These are phyloP conservation scores for Rhyacophila evoluta DNA, from an alignment of 2,888 invertebrate genomes.

Conservation along the genomic window DNA sequence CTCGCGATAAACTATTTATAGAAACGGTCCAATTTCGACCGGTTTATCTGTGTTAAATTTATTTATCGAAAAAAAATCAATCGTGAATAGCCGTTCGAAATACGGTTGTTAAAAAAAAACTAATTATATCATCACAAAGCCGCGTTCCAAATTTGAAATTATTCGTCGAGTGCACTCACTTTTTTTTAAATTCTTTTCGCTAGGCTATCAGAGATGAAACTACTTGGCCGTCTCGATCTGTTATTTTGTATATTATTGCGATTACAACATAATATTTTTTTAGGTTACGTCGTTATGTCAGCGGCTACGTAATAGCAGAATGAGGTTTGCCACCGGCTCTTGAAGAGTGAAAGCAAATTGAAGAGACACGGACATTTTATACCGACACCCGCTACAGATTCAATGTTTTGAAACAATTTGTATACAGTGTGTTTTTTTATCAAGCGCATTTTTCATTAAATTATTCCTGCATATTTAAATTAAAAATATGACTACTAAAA, in stretches of 20 bases:
- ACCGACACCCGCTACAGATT: neutral
- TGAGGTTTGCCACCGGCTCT: constrained; percentile 6
- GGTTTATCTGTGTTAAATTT: neutral
- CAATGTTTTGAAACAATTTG: neutral
- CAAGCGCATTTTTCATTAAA: constrained; percentile 37
- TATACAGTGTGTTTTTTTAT: constrained; percentile 40
- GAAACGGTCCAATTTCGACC: neutral
- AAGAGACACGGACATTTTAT: constrained; percentile 7
- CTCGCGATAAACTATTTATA: neutral
- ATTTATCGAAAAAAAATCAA: neutral
- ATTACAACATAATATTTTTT: constrained; percentile 3
- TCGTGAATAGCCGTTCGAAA: constrained; percentile 7
- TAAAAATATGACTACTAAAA: constrained; percentile 52
- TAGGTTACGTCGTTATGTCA: constrained; percentile 11
- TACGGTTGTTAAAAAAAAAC: neutral
- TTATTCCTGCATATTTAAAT: neutral
- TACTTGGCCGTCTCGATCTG: neutral
- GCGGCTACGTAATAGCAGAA: neutral
- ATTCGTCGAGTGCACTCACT: constrained; percentile 29
- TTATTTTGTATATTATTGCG: constrained; percentile 18
- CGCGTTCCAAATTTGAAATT: constrained; percentile 29
- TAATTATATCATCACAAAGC: neutral
- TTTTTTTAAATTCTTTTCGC: neutral
- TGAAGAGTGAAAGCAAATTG: constrained; percentile 11
- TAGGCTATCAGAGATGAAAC: constrained; percentile 20